Base-by-base conservation (phyloP, 2,888 invertebrate species). In the Dorcus parallelipipedus region DNA sequence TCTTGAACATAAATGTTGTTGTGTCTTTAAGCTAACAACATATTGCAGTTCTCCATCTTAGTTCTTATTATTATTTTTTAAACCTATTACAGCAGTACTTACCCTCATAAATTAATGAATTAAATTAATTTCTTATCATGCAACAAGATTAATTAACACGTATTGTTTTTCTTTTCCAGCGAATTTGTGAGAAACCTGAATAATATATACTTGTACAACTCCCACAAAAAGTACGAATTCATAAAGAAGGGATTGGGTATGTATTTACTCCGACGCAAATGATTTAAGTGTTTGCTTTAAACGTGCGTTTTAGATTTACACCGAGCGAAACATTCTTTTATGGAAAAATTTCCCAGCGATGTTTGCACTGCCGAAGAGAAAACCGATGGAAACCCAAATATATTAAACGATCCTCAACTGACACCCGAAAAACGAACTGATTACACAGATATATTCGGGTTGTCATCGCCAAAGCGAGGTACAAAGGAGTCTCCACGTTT, bases 241-340 rank as follows among this genome's bases (percentile, higher is more conserved):
- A 91, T 93, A 67, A 87, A 83, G 70, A 90, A 90, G 79, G 93
- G 93, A 70, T 81, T 90, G 71, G 88, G 93, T 93, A 83, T 82
- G 87, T 81, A 64, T 33, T 26, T 26, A 26, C 26, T 26, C 3
- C 1, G 4, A 26, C 26, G 26, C 26, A 33, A 33, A 33, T 33
- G 6, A 47, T 45, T 41, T 23, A 54, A 40, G 45, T 45, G 42
- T 41, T 49, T 56, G 52, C n/a, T 51, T 51, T 9, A 14, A 51
- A 3, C 9, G 14, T 10, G 14, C 4, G 26, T 58, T 49, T 33
- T 58, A 58, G 58, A 56, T 48, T 26, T 59, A 10, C 55, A 59
- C 20, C 6, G 52, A 39, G 56, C 55, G 4, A 89, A 87, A 73
- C 83, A 83, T 69, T 83, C 85, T 42, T 84, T 82, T 64, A 89